Percentiles rank a stretch among this genome's conserved stretches.
phyloP scores from a whole-genome alignment of 2,113 vertebrate genomes.

The Puntigrus tetrazona region DNA sequence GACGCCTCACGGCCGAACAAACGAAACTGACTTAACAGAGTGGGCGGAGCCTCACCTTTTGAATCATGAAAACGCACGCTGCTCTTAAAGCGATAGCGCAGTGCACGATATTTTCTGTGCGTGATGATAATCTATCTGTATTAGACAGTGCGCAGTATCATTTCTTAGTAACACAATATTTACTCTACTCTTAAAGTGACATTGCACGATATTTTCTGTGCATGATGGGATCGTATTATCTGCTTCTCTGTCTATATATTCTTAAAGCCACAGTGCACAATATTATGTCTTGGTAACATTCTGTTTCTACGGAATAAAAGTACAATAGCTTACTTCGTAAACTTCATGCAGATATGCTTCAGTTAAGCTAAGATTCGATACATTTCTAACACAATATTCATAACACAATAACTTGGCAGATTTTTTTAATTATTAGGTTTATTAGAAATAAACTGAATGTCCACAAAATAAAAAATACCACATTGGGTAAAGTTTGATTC shows the following conservation, averaged over 20 bases:
- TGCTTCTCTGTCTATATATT: background rate
- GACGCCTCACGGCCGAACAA: background rate
- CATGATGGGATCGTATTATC: background rate
- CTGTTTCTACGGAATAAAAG: background rate
- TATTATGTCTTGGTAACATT: background rate
- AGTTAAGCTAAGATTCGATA: background rate
- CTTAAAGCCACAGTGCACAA: background rate
- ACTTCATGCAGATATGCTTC: background rate
- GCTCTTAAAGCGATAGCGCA: slow-evolving; percentile 27
- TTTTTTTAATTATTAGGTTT: background rate
- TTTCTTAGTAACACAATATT: background rate
- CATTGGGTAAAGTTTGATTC: background rate
- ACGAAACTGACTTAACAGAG: slow-evolving; percentile 29
- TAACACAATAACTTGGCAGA: background rate
- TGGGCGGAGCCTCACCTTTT: slow-evolving; percentile 63
- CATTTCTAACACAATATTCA: too few species aligned
- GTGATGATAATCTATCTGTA: too few species aligned
- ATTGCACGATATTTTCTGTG: background rate
- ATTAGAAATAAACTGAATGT: background rate
- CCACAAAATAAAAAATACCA: background rate
- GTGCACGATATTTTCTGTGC: background rate
- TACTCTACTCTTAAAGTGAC: slow-evolving; percentile 8
- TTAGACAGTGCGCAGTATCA: too few species aligned
- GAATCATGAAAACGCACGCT: slow-evolving; percentile 52
- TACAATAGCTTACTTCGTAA: background rate